Base-by-base conservation (phyloP, 2,797 vertebrate species). In the Gastrophryne carolinensis region DNA sequence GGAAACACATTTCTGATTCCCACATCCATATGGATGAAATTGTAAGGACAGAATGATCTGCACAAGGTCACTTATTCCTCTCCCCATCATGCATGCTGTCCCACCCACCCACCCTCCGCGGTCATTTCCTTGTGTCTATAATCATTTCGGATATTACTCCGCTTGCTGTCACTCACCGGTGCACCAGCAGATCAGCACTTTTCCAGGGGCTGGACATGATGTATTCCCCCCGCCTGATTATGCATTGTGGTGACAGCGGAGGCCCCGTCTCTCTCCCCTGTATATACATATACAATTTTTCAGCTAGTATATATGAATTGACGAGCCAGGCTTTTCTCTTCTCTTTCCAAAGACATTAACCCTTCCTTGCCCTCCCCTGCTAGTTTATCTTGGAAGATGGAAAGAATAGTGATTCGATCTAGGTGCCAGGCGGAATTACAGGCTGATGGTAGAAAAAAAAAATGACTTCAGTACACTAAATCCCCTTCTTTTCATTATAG, bases 111-210 rank as follows among this genome's bases (percentile, higher is more conserved):
- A n/a, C n/a, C n/a, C n/a, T n/a, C n/a, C n/a, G n/a, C 30, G 63
- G 34, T 75, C 44, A 75, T 75, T 75, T 75, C 54, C 64, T 5
- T 67, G 73, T 75, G 73, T 44, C 73, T 65, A 75, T 75, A 23
- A 75, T 75, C 69, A 75, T 70, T 34, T 70, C 24, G 35, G 37
- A 21, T 70, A 64, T 70, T 62, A 63, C 34, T 61, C 58, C 57
- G 3, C 74, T 47, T 23, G 26, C 73, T 76, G 74, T 76, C 74
- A 76, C 17, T 76, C 64, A 76, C 35, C 15, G 15, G 67, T 17
- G 2, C 34, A 32, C 21, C 64, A 61, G 34, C 53, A 71, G 34
- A 50, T 50, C 57, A 62, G 73, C 57, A 61, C 15, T 60, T 57
- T 52, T 50, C 11, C 32, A 49, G 26, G 12, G 58, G 32, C n/a